phyloP scores from a whole-genome alignment of 2,113 vertebrate species.

The Bothrops jararaca region DNA sequence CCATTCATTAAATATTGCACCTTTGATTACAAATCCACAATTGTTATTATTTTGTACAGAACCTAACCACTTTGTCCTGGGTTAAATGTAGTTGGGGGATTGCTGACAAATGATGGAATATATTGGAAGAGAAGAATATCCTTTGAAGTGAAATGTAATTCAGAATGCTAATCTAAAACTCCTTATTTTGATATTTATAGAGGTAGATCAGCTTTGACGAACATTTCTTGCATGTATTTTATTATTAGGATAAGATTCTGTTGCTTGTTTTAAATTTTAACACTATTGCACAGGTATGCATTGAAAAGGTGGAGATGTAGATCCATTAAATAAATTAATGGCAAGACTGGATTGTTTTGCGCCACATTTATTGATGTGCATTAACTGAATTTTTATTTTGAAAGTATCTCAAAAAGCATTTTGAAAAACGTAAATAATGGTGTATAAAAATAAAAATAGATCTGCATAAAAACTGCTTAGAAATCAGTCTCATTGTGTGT shows the following conservation, averaged over 20 bases:
- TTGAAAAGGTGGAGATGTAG: neutral
- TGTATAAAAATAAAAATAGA: neutral
- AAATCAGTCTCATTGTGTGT: neutral
- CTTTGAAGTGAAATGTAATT: neutral
- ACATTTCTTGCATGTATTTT: neutral
- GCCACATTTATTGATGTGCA: neutral
- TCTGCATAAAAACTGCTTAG: neutral
- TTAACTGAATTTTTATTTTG: neutral
- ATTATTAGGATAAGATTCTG: neutral
- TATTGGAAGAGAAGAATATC: neutral
- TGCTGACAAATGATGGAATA: neutral
- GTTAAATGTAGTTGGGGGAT: neutral
- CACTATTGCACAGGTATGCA: neutral
- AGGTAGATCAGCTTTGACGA: neutral
- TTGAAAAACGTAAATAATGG: neutral
- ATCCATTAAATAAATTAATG: neutral
- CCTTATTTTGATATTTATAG: neutral
- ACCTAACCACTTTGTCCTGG: neutral
- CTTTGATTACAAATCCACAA: neutral
- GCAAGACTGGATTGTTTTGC: neutral
- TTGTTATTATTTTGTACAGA: neutral
- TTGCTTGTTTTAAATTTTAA: neutral
- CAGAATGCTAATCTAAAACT: neutral
- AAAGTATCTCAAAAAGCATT: neutral
- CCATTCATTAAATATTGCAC: neutral